A percentile compares a stretch with the other conserved stretches of the same genome.
Evolutionary conservation across 2,113 vertebrate genomes (phyloP).

Genomic region (Callocephalon fimbriatum): DNA sequence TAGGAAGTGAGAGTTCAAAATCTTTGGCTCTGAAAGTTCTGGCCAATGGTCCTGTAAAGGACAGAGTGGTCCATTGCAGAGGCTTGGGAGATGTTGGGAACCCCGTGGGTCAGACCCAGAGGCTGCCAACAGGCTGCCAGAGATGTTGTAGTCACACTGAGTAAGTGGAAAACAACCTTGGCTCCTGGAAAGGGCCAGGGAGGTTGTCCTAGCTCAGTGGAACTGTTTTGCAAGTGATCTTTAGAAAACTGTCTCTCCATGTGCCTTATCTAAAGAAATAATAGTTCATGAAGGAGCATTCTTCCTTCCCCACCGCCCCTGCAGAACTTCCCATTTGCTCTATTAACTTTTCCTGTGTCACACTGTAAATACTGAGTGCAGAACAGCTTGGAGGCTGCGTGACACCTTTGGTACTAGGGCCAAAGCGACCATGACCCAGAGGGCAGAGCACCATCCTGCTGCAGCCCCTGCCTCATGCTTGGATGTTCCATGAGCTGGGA

Average conservation of each 20-base stretch:
- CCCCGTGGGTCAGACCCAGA: neutral
- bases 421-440: neutral
- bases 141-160: neutral
- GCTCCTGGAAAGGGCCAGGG: neutral
- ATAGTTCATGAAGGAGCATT: neutral
- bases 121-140: neutral
- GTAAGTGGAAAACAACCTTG: conserved; percentile 9
- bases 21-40: neutral
- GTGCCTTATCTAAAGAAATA: conserved; percentile 60
- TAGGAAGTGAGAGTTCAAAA: neutral
- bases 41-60: neutral
- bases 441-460: neutral
- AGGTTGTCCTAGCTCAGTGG: neutral
- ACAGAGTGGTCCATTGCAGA: neutral
- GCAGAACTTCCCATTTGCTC: neutral
- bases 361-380: neutral
- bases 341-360: neutral
- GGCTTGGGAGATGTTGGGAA: neutral
- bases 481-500: neutral
- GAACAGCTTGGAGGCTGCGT: neutral
- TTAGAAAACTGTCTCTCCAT: conserved; percentile 24
- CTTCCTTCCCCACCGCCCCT: neutral
- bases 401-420: neutral
- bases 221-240: conserved; percentile 43
- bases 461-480: neutral